Evolutionary conservation across 2,797 vertebrate genomes (phyloP).

Genomic region (Pseudochromis fuscus): DNA sequence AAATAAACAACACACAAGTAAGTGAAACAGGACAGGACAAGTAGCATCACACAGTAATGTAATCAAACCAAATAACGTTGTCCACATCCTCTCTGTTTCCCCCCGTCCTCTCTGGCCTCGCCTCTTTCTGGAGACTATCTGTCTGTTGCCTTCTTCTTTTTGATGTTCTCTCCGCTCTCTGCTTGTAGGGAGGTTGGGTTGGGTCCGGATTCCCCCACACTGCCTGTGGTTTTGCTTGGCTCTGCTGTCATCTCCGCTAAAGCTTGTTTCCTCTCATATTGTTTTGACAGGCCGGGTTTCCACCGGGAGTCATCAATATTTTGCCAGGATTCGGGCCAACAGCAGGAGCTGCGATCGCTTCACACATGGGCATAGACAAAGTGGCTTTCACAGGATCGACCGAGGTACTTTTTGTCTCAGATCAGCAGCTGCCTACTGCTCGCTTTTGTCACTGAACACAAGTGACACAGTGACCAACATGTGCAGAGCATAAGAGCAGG

Average conservation of each 20-base stretch:
- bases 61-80: slow-evolving; percentile 52
- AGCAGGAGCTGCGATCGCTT: slow-evolving; percentile 94
- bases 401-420: slow-evolving; percentile 85
- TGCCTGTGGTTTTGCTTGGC: slow-evolving; percentile 87
- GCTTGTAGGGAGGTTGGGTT: slow-evolving; percentile 80
- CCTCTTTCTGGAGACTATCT: slow-evolving; percentile 77
- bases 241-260: slow-evolving; percentile 82
- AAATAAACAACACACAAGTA: slow-evolving; percentile 31
- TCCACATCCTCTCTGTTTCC: slow-evolving; percentile 58
- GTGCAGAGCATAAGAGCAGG: slow-evolving; percentile 66
- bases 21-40: slow-evolving; percentile 40
- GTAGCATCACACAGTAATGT: slow-evolving; percentile 30
- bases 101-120: slow-evolving; percentile 52
- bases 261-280: slow-evolving; percentile 85
- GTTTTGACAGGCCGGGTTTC: slow-evolving; percentile 97
- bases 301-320: slow-evolving; percentile 99
- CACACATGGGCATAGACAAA: slow-evolving; percentile 97
- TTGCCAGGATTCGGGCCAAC: slow-evolving; percentile 98
- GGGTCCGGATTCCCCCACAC: slow-evolving; percentile 81
- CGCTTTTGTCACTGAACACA: slow-evolving; percentile 48
- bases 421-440: slow-evolving; percentile 57
- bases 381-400: slow-evolving; percentile 99
- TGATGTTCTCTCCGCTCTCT: slow-evolving; percentile 79
- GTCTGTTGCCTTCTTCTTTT: slow-evolving; percentile 77
- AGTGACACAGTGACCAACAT: slow-evolving; percentile 78